Evolutionary conservation across 2,797 vertebrate species (phyloP).

Genomic region (Lagocephalus sceleratus): DNA sequence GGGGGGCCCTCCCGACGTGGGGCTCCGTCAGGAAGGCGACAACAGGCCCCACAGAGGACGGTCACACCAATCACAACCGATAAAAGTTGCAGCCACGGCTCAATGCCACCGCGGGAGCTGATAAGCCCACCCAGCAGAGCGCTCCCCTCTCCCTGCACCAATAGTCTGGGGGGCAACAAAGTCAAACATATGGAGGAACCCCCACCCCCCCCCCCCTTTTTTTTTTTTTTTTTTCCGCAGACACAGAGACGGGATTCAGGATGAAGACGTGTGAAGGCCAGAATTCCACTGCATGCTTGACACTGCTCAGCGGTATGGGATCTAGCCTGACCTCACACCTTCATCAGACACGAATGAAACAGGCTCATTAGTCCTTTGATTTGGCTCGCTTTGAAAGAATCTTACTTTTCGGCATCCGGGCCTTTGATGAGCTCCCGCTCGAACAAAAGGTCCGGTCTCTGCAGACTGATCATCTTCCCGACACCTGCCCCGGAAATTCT

Average conservation of each 20-base stretch:
- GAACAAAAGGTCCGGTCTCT: constrained; percentile 7
- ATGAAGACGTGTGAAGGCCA: constrained; percentile 12
- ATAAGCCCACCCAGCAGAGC: constrained; percentile 69
- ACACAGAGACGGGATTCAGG: neutral
- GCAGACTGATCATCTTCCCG: constrained; percentile 37
- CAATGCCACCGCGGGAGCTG: constrained; percentile 69
- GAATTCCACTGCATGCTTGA: neutral
- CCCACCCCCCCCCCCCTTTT: too few relatives aligned
- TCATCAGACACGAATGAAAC: too few relatives aligned
- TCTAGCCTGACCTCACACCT: too few relatives aligned
- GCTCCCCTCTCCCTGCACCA: constrained; percentile 44
- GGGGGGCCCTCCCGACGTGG: constrained; percentile 55
- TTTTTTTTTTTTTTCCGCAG: too few relatives aligned
- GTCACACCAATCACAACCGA: constrained; percentile 67
- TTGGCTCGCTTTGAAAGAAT: too few relatives aligned
- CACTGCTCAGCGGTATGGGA: neutral
- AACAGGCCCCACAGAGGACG: constrained; percentile 60
- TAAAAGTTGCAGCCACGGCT: constrained; percentile 65
- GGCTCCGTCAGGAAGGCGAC: constrained; percentile 59
- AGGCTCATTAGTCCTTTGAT: too few relatives aligned
- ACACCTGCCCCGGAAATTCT: constrained; percentile 64
- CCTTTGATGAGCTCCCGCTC: too few relatives aligned
- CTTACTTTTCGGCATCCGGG: too few relatives aligned
- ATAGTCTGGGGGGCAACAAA: constrained; percentile 56
- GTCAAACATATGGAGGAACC: constrained; percentile 63